phyloP scores from a whole-genome alignment of 2,888 invertebrate genomes.

The Zele albiditarsus region DNA sequence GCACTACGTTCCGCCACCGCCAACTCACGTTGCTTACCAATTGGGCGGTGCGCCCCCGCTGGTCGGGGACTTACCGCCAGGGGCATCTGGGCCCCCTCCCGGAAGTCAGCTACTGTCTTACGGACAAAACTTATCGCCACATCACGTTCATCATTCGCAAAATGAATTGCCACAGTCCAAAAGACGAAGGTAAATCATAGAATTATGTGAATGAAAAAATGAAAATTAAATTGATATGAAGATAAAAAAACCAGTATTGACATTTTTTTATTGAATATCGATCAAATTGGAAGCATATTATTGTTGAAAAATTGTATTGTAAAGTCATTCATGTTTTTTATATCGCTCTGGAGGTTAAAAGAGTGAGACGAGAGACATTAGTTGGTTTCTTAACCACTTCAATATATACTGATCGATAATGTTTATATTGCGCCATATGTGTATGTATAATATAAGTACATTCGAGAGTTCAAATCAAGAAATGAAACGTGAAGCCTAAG shows the following conservation, averaged over 20 bases:
- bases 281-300: too few relatives aligned
- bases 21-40: constrained; percentile 64
- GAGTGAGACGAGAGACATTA: too few relatives aligned
- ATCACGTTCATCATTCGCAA: constrained; percentile 66
- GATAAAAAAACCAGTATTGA: background rate
- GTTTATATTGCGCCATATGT: too few relatives aligned
- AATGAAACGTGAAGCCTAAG: background rate
- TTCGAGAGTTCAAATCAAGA: background rate
- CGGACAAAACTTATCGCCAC: constrained; percentile 64
- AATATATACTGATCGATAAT: too few relatives aligned
- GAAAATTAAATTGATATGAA: background rate
- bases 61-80: constrained; percentile 48
- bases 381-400: too few relatives aligned
- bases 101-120: constrained; percentile 67
- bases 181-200: constrained; percentile 59
- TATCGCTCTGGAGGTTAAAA: too few relatives aligned
- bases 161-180: constrained; percentile 62
- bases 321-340: too few relatives aligned
- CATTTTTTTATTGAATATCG: too few relatives aligned
- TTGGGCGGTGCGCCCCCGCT: constrained; percentile 63
- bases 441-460: too few relatives aligned
- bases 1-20: constrained; percentile 64
- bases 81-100: constrained; percentile 45
- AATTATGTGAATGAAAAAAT: background rate
- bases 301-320: too few relatives aligned